These are phyloP conservation scores for Chaenogobius annularis DNA, from an alignment of 2,113 vertebrate species.

Conservation along the genomic window DNA sequence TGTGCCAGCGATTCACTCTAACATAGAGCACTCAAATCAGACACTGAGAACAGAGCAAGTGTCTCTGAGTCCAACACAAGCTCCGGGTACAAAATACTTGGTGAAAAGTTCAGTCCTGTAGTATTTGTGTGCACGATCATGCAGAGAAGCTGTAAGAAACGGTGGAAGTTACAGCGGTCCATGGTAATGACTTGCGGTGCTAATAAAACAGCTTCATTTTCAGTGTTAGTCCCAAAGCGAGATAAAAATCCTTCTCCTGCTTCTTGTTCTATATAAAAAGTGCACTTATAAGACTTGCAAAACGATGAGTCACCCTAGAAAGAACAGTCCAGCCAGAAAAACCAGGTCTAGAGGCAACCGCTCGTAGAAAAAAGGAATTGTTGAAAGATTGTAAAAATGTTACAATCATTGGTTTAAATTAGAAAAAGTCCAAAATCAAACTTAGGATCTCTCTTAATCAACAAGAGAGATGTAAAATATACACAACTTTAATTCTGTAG, in stretches of 20 bases:
- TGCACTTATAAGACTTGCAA: conserved; percentile 66
- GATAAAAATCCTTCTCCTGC: not conserved
- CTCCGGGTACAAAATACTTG: conserved; percentile 52
- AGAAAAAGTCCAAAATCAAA: conserved; percentile 29
- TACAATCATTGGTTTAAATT: conserved; percentile 50
- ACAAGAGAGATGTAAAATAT: conserved; percentile 44
- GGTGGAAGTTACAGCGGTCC: conserved; percentile 8
- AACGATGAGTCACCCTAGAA: conserved; percentile 45
- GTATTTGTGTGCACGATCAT: conserved; percentile 42
- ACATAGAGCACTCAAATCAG: conserved; percentile 91
- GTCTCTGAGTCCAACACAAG: conserved; percentile 48
- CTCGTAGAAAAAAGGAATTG: conserved; percentile 41
- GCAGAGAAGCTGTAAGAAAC: conserved; percentile 40
- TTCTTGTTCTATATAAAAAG: conserved; percentile 59
- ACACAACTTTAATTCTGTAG: conserved; percentile 37
- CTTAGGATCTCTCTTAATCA: conserved; percentile 49
- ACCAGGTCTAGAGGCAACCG: conserved; percentile 53
- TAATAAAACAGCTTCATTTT: conserved; percentile 40
- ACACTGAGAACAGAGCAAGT: conserved; percentile 76
- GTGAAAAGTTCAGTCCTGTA: conserved; percentile 43
- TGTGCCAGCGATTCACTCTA: conserved; percentile 93
- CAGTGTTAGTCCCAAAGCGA: conserved; percentile 33
- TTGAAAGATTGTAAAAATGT: conserved; percentile 40
- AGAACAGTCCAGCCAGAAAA: conserved; percentile 59
- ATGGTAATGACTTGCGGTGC: conserved; percentile 27